Percentiles rank a stretch among this genome's conserved stretches.
Conservation (phyloP, 2,113 vertebrate genomes). For the Symphodus melops region DNA sequence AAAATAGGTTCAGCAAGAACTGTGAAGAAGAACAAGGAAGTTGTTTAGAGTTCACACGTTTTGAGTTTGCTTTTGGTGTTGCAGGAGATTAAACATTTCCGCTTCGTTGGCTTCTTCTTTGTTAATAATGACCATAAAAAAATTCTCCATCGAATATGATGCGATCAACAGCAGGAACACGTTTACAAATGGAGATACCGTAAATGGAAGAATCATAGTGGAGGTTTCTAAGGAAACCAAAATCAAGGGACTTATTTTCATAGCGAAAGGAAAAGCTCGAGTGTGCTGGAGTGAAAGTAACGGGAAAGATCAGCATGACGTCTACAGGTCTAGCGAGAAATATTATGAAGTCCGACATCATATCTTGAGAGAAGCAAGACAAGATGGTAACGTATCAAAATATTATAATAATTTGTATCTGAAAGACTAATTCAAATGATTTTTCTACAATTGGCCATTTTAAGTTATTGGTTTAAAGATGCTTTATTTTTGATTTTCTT, state of each 20-base stretch:
- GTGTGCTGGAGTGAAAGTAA: constrained; percentile 67
- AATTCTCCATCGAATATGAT: constrained; percentile 73
- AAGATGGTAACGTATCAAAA: constrained; percentile 64
- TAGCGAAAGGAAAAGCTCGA: constrained; percentile 59
- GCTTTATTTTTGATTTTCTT: background rate
- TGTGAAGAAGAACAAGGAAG: accelerated
- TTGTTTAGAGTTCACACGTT: accelerated
- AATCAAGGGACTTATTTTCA: constrained; percentile 63
- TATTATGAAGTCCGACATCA: constrained; percentile 67
- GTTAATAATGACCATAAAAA: constrained; percentile 52
- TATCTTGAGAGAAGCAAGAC: constrained; percentile 61
- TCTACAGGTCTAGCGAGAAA: constrained; percentile 66
- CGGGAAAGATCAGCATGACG: accelerated
- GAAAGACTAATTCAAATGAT: background rate
- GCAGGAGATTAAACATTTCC: background rate
- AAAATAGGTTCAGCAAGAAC: constrained; percentile 9
- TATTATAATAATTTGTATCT: background rate
- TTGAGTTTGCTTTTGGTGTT: background rate
- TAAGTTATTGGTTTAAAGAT: background rate
- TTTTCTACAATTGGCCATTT: background rate
- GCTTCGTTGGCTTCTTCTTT: too few relatives aligned
- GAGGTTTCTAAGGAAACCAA: constrained; percentile 60
- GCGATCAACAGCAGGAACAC: constrained; percentile 71
- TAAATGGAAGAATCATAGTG: constrained; percentile 75
- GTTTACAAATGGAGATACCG: constrained; percentile 76